Evolutionary conservation across 2,797 vertebrate species (phyloP).

Genomic region (Craterocephalus amniculus): DNA sequence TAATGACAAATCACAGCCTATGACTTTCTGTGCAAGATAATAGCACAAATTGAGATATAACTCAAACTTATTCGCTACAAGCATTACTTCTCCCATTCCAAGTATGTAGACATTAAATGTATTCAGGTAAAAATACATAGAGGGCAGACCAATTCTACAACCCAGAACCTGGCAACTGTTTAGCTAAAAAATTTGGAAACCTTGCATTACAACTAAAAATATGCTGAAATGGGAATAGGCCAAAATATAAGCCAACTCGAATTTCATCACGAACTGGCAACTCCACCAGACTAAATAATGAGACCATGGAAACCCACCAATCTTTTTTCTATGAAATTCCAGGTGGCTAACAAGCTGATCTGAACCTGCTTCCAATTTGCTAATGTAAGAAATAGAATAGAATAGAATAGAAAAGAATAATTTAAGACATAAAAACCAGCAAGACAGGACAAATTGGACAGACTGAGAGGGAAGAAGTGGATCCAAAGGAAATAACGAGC

Average conservation of each 20-base stretch:
- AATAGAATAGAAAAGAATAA: too few species aligned
- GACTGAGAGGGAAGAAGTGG: conserved; percentile 2
- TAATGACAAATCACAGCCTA: conserved; percentile 7
- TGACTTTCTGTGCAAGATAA: conserved; percentile 1
- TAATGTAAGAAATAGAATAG: too few species aligned
- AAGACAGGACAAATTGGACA: not conserved
- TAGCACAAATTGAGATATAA: conserved; percentile 30
- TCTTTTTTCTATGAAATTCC: conserved; percentile 45
- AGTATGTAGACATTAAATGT: not conserved
- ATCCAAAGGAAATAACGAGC: conserved; percentile 12
- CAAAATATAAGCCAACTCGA: conserved; percentile 26
- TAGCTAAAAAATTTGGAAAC: conserved; percentile 25
- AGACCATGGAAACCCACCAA: conserved; percentile 38
- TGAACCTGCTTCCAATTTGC: conserved; percentile 34
- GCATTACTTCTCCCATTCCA: conserved; percentile 15
- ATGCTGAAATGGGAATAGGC: conserved; percentile 18
- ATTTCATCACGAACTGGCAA: conserved; percentile 41
- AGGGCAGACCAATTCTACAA: not conserved
- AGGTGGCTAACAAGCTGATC: conserved; percentile 47
- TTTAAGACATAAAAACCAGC: too few species aligned
- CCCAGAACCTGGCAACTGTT: conserved; percentile 35
- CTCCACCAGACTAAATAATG: conserved; percentile 17
- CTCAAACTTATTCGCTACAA: conserved; percentile 21
- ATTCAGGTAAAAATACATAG: conserved; percentile 12
- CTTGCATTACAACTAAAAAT: conserved; percentile 42